A percentile compares a stretch with the other conserved stretches of the same genome.
phyloP scores from a whole-genome alignment of 2,888 invertebrate species.

The Oscheius sp. region DNA sequence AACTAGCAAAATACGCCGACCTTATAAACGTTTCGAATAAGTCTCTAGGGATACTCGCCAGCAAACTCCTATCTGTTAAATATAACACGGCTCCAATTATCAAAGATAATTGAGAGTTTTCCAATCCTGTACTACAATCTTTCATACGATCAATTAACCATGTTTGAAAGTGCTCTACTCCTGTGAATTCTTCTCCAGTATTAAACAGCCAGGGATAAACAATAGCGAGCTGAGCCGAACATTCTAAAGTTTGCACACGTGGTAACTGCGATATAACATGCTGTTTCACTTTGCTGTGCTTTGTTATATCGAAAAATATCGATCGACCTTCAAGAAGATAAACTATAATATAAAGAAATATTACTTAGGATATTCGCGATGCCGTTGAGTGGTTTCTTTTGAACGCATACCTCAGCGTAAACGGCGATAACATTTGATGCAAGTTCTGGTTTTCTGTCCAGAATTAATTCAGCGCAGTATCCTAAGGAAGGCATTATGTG shows the following conservation, averaged over 20 bases:
- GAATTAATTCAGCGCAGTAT: conserved; percentile 40
- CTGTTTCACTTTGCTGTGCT: conserved; percentile 27
- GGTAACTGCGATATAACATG: background rate
- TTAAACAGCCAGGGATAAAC: conserved; percentile 55
- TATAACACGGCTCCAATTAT: conserved; percentile 16
- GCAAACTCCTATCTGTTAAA: background rate
- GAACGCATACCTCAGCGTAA: conserved; percentile 39
- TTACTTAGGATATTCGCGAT: conserved; percentile 23
- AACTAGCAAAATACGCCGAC: conserved; percentile 3
- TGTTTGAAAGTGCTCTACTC: conserved; percentile 1
- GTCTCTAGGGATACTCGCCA: conserved; percentile 3
- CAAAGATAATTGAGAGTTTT: conserved; percentile 5
- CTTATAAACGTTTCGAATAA: conserved; percentile 1
- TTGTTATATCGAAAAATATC: conserved; percentile 41
- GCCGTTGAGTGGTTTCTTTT: conserved; percentile 39
- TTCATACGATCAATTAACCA: conserved; percentile 1
- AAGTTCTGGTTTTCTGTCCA: background rate
- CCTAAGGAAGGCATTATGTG: conserved; percentile 60
- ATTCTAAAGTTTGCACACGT: background rate
- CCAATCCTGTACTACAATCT: background rate
- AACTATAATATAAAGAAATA: background rate
- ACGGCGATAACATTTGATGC: conserved; percentile 20
- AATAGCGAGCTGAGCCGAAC: conserved; percentile 33
- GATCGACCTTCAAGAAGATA: conserved; percentile 20
- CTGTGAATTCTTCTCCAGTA: conserved; percentile 38